Percentiles rank a stretch among this genome's conserved stretches.
These are phyloP conservation scores for Aphelinus atriplicis DNA, from an alignment of 1,140 invertebrate species.

Conservation along the genomic window DNA sequence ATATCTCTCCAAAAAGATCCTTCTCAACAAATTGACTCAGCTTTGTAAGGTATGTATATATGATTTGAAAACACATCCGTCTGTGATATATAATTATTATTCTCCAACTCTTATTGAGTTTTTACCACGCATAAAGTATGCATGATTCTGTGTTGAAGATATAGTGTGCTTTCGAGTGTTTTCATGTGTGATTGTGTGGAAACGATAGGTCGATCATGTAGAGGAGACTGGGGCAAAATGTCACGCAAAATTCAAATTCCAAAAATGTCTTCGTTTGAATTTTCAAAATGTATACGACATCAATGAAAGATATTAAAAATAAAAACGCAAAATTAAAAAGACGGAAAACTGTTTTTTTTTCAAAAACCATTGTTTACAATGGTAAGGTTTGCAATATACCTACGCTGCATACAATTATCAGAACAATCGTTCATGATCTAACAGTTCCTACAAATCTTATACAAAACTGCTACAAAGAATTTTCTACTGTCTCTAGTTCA, in stretches of 20 bases:
- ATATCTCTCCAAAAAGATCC: too few relatives aligned
- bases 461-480: constrained; percentile 14
- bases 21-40: background rate
- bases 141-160: background rate
- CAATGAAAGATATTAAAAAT: background rate
- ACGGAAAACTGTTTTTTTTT: background rate
- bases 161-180: background rate
- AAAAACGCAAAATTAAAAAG: constrained; percentile 2
- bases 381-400: too few relatives aligned
- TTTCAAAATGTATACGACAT: background rate
- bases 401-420: too few relatives aligned
- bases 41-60: constrained; percentile 39
- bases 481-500: constrained; percentile 17
- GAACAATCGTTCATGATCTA: background rate
- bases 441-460: background rate
- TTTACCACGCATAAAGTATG: constrained; percentile 12
- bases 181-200: constrained; percentile 5
- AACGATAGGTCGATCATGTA: constrained; percentile 19
- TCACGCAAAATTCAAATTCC: constrained; percentile 27
- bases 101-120: background rate
- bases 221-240: constrained; percentile 32
- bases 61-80: background rate
- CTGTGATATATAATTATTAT: background rate
- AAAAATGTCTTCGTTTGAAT: constrained; percentile 7
- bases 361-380: background rate